Evolutionary conservation across 2,888 invertebrate species (phyloP).

Genomic region (Junonia oenone): DNA sequence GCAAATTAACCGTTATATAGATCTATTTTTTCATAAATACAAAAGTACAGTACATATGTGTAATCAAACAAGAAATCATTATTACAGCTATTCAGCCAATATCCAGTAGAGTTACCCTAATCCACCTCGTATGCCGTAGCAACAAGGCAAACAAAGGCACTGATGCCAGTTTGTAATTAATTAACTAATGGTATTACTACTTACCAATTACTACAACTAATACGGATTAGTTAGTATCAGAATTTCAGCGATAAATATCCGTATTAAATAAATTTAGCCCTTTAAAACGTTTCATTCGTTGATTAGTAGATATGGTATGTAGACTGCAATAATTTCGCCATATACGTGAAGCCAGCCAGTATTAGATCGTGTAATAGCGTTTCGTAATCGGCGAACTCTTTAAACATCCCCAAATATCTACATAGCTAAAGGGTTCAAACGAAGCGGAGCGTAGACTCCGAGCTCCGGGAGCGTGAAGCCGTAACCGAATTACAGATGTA

Average conservation of each 20-base stretch:
- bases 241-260: background rate
- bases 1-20: no score
- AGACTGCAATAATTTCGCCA: background rate
- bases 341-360: slow-evolving; percentile 5
- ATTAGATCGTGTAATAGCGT: slow-evolving; percentile 39
- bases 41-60: no score
- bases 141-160: background rate
- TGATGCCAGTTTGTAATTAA: background rate
- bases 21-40: no score
- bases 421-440: slow-evolving; percentile 54
- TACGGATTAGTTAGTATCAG: background rate
- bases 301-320: background rate
- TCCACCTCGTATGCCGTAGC: background rate
- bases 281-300: background rate
- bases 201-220: slow-evolving; percentile 1
- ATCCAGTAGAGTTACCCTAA: background rate
- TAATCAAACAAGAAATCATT: background rate
- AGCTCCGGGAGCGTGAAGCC: slow-evolving; percentile 54
- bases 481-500: slow-evolving; percentile 46
- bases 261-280: background rate
- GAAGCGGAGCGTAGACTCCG: slow-evolving; percentile 47
- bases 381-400: slow-evolving; percentile 55
- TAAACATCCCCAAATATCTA: slow-evolving; percentile 57
- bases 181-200: background rate
- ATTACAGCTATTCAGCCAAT: background rate